These are phyloP conservation scores for Peromyscus aztecus DNA, from an alignment of 2,797 vertebrate species.

Conservation along the genomic window DNA sequence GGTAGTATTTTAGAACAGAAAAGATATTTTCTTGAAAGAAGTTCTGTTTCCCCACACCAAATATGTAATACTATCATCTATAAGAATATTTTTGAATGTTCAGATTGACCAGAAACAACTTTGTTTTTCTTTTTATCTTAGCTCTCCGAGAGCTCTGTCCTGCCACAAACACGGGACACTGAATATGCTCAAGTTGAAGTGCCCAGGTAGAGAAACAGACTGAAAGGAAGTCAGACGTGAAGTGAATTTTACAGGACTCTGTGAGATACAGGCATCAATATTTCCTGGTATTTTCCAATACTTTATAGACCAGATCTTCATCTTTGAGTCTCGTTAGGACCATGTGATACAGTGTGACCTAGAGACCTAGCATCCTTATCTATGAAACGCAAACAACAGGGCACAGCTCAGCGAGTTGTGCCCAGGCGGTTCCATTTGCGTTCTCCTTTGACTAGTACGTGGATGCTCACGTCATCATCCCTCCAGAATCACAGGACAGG, in stretches of 20 bases:
- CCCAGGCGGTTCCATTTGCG: neutral
- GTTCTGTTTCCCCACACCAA: neutral
- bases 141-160: neutral
- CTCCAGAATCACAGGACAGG: neutral
- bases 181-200: neutral
- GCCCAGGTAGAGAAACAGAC: neutral
- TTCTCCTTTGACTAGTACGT: neutral
- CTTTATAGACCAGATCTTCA: neutral
- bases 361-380: neutral
- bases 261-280: neutral
- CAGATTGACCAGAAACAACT: neutral
- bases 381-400: neutral
- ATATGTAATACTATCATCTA: neutral
- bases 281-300: neutral
- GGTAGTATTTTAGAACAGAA: neutral
- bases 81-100: neutral
- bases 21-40: neutral
- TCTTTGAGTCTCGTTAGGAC: neutral
- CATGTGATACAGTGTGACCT: neutral
- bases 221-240: neutral
- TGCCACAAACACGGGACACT: neutral
- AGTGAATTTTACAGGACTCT: neutral
- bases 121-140: neutral
- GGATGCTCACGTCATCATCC: neutral
- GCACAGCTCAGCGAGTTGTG: neutral